phyloP scores from a whole-genome alignment of 2,888 invertebrate species.

The Drosophila maculinotata region DNA sequence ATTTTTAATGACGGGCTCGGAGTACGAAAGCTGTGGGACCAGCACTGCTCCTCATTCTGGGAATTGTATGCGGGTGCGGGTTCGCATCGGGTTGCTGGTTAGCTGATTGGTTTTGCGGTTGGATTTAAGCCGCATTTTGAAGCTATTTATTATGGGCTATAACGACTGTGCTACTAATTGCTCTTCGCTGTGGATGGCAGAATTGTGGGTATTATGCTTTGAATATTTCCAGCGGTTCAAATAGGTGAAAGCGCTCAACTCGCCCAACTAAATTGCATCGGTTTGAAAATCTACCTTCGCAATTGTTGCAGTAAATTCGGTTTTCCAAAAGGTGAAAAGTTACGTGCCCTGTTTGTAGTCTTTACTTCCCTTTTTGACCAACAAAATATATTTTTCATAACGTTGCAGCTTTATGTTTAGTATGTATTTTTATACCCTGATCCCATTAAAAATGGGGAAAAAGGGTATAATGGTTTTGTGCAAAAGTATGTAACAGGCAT shows the following conservation, averaged over 20 bases:
- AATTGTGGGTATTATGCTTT: background rate
- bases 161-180: constrained; percentile 39
- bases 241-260: background rate
- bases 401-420: too few species aligned
- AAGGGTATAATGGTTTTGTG: too few species aligned
- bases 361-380: too few species aligned
- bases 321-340: too few species aligned
- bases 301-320: too few species aligned
- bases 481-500: too few species aligned
- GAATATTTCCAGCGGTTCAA: background rate
- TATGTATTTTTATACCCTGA: too few species aligned
- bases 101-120: constrained; percentile 65
- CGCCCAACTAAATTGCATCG: background rate
- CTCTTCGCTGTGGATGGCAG: background rate
- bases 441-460: too few species aligned
- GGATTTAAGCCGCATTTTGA: constrained; percentile 27
- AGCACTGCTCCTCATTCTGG: background rate
- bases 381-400: too few species aligned
- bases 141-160: constrained; percentile 36
- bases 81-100: constrained; percentile 37
- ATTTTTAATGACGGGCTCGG: constrained; percentile 63
- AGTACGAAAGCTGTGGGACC: background rate
- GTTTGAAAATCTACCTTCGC: background rate
- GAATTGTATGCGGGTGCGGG: constrained; percentile 1
- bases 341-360: background rate